These are phyloP conservation scores for Sarotherodon lohbergeri DNA, from an alignment of 2,113 vertebrate species.

Conservation along the genomic window DNA sequence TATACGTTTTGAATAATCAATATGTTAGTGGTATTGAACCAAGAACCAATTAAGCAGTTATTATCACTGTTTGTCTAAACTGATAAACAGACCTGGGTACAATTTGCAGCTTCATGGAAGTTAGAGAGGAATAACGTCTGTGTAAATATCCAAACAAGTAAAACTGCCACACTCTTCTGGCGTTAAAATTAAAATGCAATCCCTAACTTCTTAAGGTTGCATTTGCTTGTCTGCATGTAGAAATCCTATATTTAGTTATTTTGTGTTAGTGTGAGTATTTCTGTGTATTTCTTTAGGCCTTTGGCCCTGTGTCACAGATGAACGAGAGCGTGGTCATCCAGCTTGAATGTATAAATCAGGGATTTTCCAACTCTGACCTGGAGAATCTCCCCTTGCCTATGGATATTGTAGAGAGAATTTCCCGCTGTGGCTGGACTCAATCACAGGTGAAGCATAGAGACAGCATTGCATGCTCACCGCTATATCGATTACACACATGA, in stretches of 20 bases:
- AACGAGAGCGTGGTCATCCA: slow-evolving; percentile 28
- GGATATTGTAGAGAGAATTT: slow-evolving; percentile 47
- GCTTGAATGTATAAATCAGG: slow-evolving; percentile 60
- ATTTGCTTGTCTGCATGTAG: neutral
- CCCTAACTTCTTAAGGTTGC: neutral
- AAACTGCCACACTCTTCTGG: neutral
- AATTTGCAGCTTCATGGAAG: neutral
- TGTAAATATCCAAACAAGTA: neutral
- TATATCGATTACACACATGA: neutral
- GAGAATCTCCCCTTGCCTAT: slow-evolving; percentile 39
- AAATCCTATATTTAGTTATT: neutral
- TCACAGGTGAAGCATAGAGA: slow-evolving; percentile 49
- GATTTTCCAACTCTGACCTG: slow-evolving; percentile 51
- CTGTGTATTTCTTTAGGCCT: slow-evolving; percentile 34
- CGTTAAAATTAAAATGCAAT: neutral
- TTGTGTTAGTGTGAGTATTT: neutral
- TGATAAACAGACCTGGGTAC: neutral
- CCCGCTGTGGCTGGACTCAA: slow-evolving; percentile 57
- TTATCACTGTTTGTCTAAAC: neutral
- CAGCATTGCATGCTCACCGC: neutral
- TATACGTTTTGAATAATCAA: neutral
- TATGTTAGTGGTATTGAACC: neutral
- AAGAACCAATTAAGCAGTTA: neutral
- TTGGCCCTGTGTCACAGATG: slow-evolving; percentile 31
- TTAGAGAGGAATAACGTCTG: neutral